Evolutionary conservation across 92 coral and sea anemone species (phyloP).

Genomic region (Zoanthus gigantus): DNA sequence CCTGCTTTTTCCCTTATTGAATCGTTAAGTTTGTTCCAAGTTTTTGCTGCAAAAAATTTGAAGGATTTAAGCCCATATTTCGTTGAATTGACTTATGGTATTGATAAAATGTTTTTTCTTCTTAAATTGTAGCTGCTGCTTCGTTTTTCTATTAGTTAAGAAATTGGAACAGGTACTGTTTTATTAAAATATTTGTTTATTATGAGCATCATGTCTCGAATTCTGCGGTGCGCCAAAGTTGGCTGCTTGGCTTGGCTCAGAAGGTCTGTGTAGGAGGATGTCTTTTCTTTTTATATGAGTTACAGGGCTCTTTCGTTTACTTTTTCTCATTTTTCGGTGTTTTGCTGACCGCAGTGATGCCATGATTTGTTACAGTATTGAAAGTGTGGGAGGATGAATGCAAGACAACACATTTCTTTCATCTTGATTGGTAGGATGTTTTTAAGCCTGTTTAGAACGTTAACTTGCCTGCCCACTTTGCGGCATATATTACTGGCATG

Average conservation of each 20-base stretch:
- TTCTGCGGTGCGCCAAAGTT: slow-evolving; percentile 23
- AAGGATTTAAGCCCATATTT: slow-evolving; percentile 55
- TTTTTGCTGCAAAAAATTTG: slow-evolving; percentile 50
- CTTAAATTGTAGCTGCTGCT: slow-evolving; percentile 47
- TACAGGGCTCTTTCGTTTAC: background rate
- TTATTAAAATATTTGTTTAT: slow-evolving; percentile 23
- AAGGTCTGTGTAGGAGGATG: slow-evolving; percentile 25
- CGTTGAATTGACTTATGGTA: slow-evolving; percentile 50
- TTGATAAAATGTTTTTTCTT: slow-evolving; percentile 23
- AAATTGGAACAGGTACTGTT: slow-evolving; percentile 30
- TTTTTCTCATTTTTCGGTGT: slow-evolving; percentile 10
- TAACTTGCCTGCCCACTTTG: slow-evolving; percentile 44
- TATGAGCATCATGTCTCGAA: slow-evolving; percentile 16
- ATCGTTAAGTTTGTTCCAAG: slow-evolving; percentile 43
- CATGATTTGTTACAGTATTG: slow-evolving; percentile 31
- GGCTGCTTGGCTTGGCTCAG: slow-evolving; percentile 22
- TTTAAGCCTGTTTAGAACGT: slow-evolving; percentile 64
- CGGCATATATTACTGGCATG: slow-evolving; percentile 27
- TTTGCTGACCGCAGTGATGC: slow-evolving; percentile 10
- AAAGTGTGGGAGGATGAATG: slow-evolving; percentile 66
- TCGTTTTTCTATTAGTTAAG: slow-evolving; percentile 11
- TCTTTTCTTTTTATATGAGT: slow-evolving; percentile 13
- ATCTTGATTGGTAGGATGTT: slow-evolving; percentile 57
- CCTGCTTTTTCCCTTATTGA: slow-evolving; percentile 30
- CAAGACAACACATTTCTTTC: slow-evolving; percentile 50